Conservation (phyloP, 2,797 vertebrate species). For the Liparis tanakae region DNA sequence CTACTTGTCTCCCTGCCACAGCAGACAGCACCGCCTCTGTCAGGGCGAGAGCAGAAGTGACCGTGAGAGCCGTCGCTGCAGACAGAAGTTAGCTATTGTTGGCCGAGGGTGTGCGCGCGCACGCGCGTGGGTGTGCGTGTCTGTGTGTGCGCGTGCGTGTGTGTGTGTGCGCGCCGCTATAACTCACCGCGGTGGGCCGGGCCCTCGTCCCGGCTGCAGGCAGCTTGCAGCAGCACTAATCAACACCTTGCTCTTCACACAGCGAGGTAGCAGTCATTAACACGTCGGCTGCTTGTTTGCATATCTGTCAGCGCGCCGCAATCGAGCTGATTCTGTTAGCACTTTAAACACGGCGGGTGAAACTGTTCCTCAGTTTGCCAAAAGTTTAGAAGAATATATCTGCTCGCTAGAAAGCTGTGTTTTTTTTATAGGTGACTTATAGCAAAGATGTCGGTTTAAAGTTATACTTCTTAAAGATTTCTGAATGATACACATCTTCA, state of each 20-base stretch:
- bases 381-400: conserved; percentile 33
- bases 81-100: conserved; percentile 71
- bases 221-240: conserved; percentile 69
- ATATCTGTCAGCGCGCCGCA: conserved; percentile 75
- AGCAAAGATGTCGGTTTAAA: not conserved
- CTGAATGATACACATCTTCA: not conserved
- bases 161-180: not conserved
- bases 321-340: conserved; percentile 60
- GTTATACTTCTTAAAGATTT: not conserved
- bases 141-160: no score
- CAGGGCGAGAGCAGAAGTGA: conserved; percentile 61
- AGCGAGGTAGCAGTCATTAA: conserved; percentile 71
- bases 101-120: conserved; percentile 41
- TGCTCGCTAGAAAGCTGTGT: not conserved
- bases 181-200: conserved; percentile 53
- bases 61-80: conserved; percentile 53
- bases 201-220: conserved; percentile 55
- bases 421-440: not conserved
- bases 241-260: conserved; percentile 79
- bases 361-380: conserved; percentile 33
- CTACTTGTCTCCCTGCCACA: not conserved
- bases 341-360: conserved; percentile 34
- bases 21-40: conserved; percentile 67
- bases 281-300: conserved; percentile 75
- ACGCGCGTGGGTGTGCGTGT: no score